Evolutionary conservation across 2,888 invertebrate species (phyloP).

Genomic region (Ctenicera cuprea): DNA sequence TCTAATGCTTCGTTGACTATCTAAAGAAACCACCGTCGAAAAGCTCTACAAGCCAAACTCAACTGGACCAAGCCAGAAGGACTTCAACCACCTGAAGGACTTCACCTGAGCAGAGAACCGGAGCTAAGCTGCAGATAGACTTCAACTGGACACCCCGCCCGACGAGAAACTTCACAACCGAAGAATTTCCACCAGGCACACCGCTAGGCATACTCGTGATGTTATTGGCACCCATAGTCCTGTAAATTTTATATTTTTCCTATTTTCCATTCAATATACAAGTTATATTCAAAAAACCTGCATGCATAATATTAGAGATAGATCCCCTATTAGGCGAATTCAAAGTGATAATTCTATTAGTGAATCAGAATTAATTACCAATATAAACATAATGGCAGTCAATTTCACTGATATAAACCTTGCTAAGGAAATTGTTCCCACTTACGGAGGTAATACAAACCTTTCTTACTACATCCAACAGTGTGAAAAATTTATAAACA

Average conservation of each 20-base stretch:
- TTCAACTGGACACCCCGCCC: not conserved
- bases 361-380: constrained; percentile 1
- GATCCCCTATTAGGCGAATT: too few species aligned
- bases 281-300: not conserved
- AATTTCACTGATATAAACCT: too few species aligned
- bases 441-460: constrained; percentile 19
- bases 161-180: not conserved
- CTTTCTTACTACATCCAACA: constrained; percentile 2
- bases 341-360: not conserved
- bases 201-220: not conserved
- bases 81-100: not conserved
- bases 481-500: too few species aligned
- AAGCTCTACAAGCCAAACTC: too few species aligned
- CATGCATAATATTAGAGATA: not conserved
- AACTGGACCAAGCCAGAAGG: not conserved
- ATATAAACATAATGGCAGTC: not conserved
- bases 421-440: constrained; percentile 35
- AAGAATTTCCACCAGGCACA: constrained; percentile 2
- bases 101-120: not conserved
- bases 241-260: not conserved
- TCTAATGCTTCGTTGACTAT: too few species aligned
- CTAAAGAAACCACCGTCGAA: too few species aligned
- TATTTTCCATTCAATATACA: constrained; percentile 1
- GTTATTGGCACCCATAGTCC: not conserved
- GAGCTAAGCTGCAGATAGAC: too few species aligned